These are phyloP conservation scores for Psylliodes chrysocephalus DNA, from an alignment of 2,888 invertebrate genomes.

Conservation along the genomic window DNA sequence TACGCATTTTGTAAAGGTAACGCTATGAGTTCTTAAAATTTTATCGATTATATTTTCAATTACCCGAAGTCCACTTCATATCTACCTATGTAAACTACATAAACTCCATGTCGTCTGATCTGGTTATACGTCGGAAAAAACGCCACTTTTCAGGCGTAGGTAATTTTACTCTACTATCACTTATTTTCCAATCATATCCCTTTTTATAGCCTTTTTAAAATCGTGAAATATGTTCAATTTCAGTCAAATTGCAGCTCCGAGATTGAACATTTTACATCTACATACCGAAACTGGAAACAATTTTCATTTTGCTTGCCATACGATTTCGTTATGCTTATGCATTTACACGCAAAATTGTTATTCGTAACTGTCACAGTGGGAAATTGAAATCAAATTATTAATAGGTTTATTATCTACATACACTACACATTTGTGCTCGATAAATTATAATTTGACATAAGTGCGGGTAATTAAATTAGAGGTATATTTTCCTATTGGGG, in stretches of 20 bases:
- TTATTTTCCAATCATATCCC: background rate
- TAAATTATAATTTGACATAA: background rate
- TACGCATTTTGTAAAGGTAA: too few species aligned
- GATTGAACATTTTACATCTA: background rate
- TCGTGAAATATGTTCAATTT: background rate
- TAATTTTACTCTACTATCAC: too few species aligned
- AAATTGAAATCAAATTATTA: conserved; percentile 1
- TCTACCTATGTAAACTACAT: too few species aligned
- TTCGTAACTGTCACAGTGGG: background rate
- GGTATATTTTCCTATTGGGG: background rate
- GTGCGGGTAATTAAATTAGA: background rate
- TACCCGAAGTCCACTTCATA: too few species aligned
- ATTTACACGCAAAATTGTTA: background rate
- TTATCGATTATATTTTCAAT: too few species aligned
- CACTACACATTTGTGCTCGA: background rate
- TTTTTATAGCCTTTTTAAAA: background rate
- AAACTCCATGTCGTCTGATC: too few species aligned
- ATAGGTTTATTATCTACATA: background rate
- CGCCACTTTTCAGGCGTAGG: too few species aligned
- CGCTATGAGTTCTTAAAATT: too few species aligned
- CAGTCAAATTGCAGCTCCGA: background rate
- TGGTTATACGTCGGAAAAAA: too few species aligned
- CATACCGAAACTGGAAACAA: background rate
- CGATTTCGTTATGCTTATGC: background rate
- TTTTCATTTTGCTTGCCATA: background rate